Percentiles rank a stretch among this genome's conserved stretches.
phyloP scores from a whole-genome alignment of 2,797 vertebrate genomes.

The Kryptopterus vitreolus region DNA sequence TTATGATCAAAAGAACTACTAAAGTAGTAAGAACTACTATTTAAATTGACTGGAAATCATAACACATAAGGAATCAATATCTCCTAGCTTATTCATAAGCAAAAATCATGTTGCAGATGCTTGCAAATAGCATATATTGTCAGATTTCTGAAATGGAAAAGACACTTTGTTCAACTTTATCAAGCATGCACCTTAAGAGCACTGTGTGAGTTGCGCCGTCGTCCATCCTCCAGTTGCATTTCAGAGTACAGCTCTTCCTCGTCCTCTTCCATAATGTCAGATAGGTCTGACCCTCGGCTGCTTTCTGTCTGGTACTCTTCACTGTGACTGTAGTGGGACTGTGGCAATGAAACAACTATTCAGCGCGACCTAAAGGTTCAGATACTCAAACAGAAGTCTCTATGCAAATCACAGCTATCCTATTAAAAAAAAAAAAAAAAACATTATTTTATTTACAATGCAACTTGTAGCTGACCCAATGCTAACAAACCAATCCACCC shows the following conservation, averaged over 20 bases:
- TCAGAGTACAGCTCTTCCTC: constrained; percentile 97
- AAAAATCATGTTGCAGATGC: not conserved
- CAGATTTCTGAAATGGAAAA: too few species aligned
- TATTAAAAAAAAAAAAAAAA: not conserved
- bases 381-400: constrained; percentile 12
- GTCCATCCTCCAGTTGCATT: constrained; percentile 94
- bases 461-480: not conserved
- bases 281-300: constrained; percentile 95
- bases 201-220: constrained; percentile 86
- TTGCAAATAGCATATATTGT: not conserved
- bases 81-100: not conserved
- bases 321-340: constrained; percentile 90
- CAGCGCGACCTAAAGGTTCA: constrained; percentile 24
- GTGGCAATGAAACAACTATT: constrained; percentile 45
- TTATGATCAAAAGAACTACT: constrained; percentile 5
- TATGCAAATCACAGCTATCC: constrained; percentile 14
- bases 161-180: too few species aligned
- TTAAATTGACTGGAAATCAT: not conserved
- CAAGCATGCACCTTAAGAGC: constrained; percentile 83
- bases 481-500: too few species aligned
- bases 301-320: constrained; percentile 96
- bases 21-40: not conserved
- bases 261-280: constrained; percentile 98
- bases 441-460: not conserved
- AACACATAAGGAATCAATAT: not conserved